Conservation (phyloP, 2,113 vertebrate species). For the Hippocampus zosterae region DNA sequence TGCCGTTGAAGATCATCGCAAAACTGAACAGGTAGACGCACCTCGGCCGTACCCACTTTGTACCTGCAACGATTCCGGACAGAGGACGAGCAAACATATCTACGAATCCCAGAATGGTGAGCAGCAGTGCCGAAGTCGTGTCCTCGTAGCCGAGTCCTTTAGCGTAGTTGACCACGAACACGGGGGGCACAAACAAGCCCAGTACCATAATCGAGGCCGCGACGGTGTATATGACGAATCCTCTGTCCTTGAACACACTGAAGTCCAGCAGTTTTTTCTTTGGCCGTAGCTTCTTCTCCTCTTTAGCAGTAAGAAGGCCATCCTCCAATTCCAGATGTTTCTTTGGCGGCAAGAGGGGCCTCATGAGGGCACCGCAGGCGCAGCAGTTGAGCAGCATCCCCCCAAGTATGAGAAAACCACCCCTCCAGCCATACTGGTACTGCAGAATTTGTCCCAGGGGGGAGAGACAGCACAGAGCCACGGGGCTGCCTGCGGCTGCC, state of each 20-base stretch:
- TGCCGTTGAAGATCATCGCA: slow-evolving; percentile 88
- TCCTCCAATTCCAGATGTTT: slow-evolving; percentile 31
- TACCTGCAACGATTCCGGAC: slow-evolving; percentile 79
- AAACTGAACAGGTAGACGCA: slow-evolving; percentile 88
- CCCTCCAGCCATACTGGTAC: slow-evolving; percentile 83
- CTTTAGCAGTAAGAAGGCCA: background rate
- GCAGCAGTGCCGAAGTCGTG: slow-evolving; percentile 81
- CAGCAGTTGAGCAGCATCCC: slow-evolving; percentile 92
- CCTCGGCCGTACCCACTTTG: slow-evolving; percentile 80
- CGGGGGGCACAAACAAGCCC: slow-evolving; percentile 88
- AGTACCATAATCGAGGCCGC: slow-evolving; percentile 90
- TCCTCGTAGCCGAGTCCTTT: slow-evolving; percentile 80
- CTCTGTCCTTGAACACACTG: slow-evolving; percentile 80
- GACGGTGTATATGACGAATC: slow-evolving; percentile 82
- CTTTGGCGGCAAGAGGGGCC: slow-evolving; percentile 74
- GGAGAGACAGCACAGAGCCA: slow-evolving; percentile 87
- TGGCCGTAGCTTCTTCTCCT: slow-evolving; percentile 42
- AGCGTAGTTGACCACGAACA: slow-evolving; percentile 90
- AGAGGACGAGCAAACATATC: slow-evolving; percentile 88
- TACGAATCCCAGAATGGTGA: slow-evolving; percentile 84
- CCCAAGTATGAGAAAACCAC: slow-evolving; percentile 88
- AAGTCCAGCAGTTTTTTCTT: slow-evolving; percentile 82
- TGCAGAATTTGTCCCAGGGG: slow-evolving; percentile 84
- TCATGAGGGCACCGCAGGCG: slow-evolving; percentile 86
- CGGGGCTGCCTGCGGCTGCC: slow-evolving; percentile 85